A percentile compares a stretch with the other conserved stretches of the same genome.
Conservation (phyloP, 2,113 vertebrate species). For the Pangasianodon hypophthalmus region DNA sequence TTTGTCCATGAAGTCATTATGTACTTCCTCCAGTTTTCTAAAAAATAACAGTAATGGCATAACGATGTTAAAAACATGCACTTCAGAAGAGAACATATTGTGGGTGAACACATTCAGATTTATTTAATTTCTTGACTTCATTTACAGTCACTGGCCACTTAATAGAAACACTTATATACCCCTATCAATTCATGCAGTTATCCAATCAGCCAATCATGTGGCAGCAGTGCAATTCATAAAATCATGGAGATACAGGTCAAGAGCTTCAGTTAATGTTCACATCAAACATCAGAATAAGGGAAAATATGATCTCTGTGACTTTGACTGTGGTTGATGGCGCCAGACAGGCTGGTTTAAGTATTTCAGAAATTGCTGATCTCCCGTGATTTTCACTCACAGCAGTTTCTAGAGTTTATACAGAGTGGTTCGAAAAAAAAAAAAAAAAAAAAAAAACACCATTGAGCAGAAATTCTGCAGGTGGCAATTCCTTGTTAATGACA, state of each 20-base stretch:
- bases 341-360: neutral
- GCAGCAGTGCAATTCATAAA: neutral
- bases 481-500: neutral
- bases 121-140: neutral
- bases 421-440: neutral
- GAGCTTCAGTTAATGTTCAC: neutral
- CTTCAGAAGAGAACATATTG: neutral
- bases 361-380: neutral
- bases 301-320: neutral
- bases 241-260: neutral
- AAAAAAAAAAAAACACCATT: neutral
- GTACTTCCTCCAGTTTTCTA: conserved; percentile 82
- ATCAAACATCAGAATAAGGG: neutral
- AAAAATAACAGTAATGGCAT: conserved; percentile 20
- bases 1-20: conserved; percentile 82
- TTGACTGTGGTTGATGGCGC: neutral
- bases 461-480: neutral
- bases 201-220: neutral
- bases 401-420: neutral
- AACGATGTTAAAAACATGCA: neutral
- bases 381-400: neutral
- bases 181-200: neutral
- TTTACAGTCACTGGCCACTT: neutral
- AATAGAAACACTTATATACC: neutral
- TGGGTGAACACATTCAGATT: neutral